phyloP scores from a whole-genome alignment of 2,888 invertebrate species.

The Synergus itoensis region DNA sequence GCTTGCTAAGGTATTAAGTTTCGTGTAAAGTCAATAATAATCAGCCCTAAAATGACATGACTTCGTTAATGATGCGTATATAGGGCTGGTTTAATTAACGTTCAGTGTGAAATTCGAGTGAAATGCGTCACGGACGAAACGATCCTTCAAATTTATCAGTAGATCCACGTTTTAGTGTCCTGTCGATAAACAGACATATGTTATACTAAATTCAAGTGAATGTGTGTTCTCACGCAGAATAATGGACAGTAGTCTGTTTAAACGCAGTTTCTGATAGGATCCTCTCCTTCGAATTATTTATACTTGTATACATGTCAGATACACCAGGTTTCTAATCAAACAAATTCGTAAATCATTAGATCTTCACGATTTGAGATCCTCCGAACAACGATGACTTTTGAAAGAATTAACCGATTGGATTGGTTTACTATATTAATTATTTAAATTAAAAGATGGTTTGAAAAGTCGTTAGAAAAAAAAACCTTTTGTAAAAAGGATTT shows the following conservation, averaged over 20 bases:
- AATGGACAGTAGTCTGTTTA: not conserved
- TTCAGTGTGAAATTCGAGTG: not conserved
- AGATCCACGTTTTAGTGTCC: not conserved
- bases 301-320: not conserved
- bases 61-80: not conserved
- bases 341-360: not conserved
- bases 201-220: not conserved
- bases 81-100: constrained; percentile 15
- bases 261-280: not conserved
- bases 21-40: constrained; percentile 19
- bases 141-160: constrained; percentile 1
- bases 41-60: not conserved
- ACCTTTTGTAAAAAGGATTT: too few species aligned
- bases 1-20: not conserved
- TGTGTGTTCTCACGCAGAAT: not conserved
- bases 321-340: not conserved
- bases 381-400: too few species aligned
- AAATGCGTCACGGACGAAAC: not conserved
- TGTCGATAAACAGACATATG: not conserved
- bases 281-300: not conserved
- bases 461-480: too few species aligned
- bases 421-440: too few species aligned
- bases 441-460: too few species aligned
- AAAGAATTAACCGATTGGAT: too few species aligned
- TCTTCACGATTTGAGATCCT: too few species aligned